Base-by-base conservation (phyloP, 1,140 invertebrate species). In the Danaus melanippus region DNA sequence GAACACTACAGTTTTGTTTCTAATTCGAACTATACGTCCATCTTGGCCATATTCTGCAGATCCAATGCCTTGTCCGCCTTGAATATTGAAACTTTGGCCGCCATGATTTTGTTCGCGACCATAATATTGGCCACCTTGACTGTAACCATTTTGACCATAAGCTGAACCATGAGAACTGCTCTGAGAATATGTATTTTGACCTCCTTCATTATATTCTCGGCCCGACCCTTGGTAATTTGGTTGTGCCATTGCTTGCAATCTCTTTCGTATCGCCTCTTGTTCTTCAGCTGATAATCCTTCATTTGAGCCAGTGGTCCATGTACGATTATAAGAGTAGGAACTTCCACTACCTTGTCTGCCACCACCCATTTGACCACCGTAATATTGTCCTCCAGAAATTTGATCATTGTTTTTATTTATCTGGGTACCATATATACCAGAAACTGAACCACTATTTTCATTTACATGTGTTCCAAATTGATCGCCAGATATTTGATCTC, bases 1-100 rank as follows among this genome's bases (percentile, higher is more conserved):
- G 15, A 79, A 84, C 8, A 78, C 12, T 21, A 79, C 66, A 0
- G 78, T 82, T 51, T 57, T 74, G 50, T 84, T 86, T 56, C 56
- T 81, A 0, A 75, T 63, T 41, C 62, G 60, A 0, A 79, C 71
- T 2, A 85, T 45, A 6, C 71, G 55, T 7, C 69, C 68, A 48
- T 69, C 71, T 46, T 76, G 62, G 8, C 61, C 60, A 17, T 62
- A 58, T 10, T 10, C 53, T 8, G 50, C 62, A 46, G 53, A 62
- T 42, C 69, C 64, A 12, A 58, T 46, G 2, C 50, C 62, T 42
- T 64, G 57, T 9, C 60, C 63, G 10, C 62, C 66, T 46, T 65
- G 60, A 6, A 53, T 50, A 12, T 69, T 62, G 2, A 60, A 53
- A 21, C 43, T 46, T 50, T 58, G 56, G 10, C 49, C 56, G 11